phyloP scores from a whole-genome alignment of 1,140 invertebrate species.

The Asobara japonica region DNA sequence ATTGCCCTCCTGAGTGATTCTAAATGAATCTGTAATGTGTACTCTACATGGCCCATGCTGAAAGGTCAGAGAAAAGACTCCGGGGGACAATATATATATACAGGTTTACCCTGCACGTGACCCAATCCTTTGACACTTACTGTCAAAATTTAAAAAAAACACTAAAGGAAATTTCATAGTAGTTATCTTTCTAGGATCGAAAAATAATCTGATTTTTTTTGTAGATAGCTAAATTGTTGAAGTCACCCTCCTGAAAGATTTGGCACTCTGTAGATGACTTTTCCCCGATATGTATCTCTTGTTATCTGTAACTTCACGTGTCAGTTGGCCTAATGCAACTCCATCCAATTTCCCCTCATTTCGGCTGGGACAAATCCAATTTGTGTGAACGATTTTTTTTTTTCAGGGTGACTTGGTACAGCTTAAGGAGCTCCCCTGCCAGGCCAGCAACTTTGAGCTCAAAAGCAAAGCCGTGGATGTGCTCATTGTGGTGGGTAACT shows the following conservation, averaged over 20 bases:
- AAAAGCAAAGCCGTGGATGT: slow-evolving; percentile 82
- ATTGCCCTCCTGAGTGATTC: slow-evolving; percentile 35
- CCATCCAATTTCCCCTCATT: background rate
- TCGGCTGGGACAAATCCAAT: background rate
- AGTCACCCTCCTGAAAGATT: too few relatives aligned
- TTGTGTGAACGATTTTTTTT: slow-evolving; percentile 19
- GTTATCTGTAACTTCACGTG: background rate
- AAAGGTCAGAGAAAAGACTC: too few relatives aligned
- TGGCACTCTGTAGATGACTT: too few relatives aligned
- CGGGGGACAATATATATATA: too few relatives aligned
- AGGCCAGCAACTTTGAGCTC: slow-evolving; percentile 73
- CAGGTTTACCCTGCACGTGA: too few relatives aligned
- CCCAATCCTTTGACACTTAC: too few relatives aligned
- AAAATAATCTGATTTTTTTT: too few relatives aligned
- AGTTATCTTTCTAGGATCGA: too few relatives aligned
- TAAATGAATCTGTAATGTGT: background rate
- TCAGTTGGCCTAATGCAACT: background rate
- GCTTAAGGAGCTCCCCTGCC: slow-evolving; percentile 76
- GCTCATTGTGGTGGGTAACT: slow-evolving; percentile 75
- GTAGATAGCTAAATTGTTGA: too few relatives aligned
- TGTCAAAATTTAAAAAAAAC: too few relatives aligned
- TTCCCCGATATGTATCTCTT: background rate
- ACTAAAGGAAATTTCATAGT: too few relatives aligned
- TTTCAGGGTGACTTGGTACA: slow-evolving; percentile 87
- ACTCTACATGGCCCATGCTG: too few relatives aligned